A percentile compares a stretch with the other conserved stretches of the same genome.
Conservation (phyloP, 1,140 invertebrate genomes). For the Ips typographus region DNA sequence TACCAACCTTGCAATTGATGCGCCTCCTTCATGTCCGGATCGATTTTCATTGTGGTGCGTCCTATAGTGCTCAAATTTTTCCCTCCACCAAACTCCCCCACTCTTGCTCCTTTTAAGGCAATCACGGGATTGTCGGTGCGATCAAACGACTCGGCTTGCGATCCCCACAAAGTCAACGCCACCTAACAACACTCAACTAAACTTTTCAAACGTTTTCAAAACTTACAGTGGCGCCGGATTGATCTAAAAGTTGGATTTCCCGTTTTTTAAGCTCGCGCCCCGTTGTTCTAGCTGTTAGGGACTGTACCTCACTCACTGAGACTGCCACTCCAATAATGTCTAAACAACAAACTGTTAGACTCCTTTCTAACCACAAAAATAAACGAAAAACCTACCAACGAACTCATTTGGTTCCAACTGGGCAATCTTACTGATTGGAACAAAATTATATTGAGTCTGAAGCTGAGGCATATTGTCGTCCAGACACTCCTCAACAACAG, state of each 20-base stretch:
- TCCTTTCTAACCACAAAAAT: no score
- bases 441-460: constrained; percentile 80
- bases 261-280: constrained; percentile 87
- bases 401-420: constrained; percentile 65
- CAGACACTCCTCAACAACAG: constrained; percentile 71
- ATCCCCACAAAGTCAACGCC: constrained; percentile 74
- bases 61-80: constrained; percentile 63
- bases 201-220: not conserved
- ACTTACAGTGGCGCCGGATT: constrained; percentile 74
- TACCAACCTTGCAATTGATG: constrained; percentile 84
- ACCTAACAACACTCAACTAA: constrained; percentile 52
- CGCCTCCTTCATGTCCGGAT: constrained; percentile 88
- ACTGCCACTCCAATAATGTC: constrained; percentile 94
- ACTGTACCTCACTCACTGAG: constrained; percentile 67
- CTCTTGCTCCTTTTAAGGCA: constrained; percentile 74
- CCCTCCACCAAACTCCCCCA: constrained; percentile 76
- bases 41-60: constrained; percentile 69
- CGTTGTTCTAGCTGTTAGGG: constrained; percentile 70
- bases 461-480: constrained; percentile 64
- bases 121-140: constrained; percentile 75
- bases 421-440: constrained; percentile 74
- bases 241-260: constrained; percentile 86
- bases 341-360: constrained; percentile 48
- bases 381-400: constrained; percentile 60
- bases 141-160: constrained; percentile 83